phyloP scores from a whole-genome alignment of 2,888 invertebrate species.

The Melieria picta region DNA sequence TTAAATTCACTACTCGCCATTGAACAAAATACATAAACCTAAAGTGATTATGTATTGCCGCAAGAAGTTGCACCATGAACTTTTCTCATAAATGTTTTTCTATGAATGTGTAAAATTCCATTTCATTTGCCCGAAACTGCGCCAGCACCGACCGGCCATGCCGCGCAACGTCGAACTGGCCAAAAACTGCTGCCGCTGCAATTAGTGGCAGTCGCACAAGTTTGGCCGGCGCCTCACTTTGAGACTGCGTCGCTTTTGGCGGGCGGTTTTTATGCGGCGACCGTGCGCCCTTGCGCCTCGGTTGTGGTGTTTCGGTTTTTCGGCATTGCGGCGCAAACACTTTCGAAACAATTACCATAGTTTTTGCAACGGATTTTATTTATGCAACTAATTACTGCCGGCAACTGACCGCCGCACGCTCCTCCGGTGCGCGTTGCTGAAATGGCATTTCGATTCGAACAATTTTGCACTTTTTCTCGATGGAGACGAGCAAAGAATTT shows the following conservation, averaged over 20 bases:
- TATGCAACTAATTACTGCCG: constrained; percentile 33
- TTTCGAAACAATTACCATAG: constrained; percentile 27
- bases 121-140: neutral
- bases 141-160: too few species aligned
- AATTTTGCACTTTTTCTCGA: too few species aligned
- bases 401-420: neutral
- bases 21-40: neutral
- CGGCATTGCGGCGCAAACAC: neutral
- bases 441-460: neutral
- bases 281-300: too few species aligned
- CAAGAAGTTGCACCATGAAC: constrained; percentile 10
- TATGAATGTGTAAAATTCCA: constrained; percentile 26
- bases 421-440: neutral
- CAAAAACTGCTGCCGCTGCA: too few species aligned
- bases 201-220: too few species aligned
- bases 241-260: too few species aligned
- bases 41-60: too few species aligned
- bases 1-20: neutral
- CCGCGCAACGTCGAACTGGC: too few species aligned
- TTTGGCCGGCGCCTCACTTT: too few species aligned
- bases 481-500: too few species aligned
- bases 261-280: too few species aligned
- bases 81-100: constrained; percentile 36
- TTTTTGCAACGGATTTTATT: constrained; percentile 20
- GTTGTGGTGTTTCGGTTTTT: too few species aligned